phyloP scores from a whole-genome alignment of 2,113 vertebrate species.

The Trochalopteron elliotii region DNA sequence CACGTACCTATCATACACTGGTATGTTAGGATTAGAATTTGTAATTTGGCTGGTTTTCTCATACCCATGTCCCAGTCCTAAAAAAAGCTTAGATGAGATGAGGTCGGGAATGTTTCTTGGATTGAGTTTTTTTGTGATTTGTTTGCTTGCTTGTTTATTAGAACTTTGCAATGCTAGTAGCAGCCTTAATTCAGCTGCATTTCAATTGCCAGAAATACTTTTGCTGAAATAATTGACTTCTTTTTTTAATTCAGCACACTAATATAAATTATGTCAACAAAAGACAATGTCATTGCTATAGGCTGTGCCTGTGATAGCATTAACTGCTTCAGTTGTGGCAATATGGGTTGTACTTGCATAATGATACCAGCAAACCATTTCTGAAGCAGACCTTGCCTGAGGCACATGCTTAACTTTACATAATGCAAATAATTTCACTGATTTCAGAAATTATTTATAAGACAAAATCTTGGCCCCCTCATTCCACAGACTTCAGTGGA shows the following conservation, averaged over 20 bases:
- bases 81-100: neutral
- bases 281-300: neutral
- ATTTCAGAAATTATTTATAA: constrained; percentile 13
- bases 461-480: neutral
- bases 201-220: neutral
- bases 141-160: neutral
- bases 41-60: neutral
- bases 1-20: neutral
- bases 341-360: neutral
- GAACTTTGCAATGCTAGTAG: neutral
- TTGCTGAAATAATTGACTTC: neutral
- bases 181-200: neutral
- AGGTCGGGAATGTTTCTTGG: neutral
- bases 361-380: neutral
- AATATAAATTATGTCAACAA: neutral
- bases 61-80: neutral
- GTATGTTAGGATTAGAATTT: neutral
- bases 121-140: neutral
- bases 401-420: neutral
- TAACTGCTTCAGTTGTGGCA: neutral
- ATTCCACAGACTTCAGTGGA: neutral
- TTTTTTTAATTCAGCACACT: neutral
- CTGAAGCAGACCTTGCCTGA: constrained; percentile 11
- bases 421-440: neutral
- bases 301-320: neutral